A percentile compares a stretch with the other conserved stretches of the same genome.
Evolutionary conservation across 2,113 vertebrate species (phyloP).

Genomic region (Scatophagus argus): DNA sequence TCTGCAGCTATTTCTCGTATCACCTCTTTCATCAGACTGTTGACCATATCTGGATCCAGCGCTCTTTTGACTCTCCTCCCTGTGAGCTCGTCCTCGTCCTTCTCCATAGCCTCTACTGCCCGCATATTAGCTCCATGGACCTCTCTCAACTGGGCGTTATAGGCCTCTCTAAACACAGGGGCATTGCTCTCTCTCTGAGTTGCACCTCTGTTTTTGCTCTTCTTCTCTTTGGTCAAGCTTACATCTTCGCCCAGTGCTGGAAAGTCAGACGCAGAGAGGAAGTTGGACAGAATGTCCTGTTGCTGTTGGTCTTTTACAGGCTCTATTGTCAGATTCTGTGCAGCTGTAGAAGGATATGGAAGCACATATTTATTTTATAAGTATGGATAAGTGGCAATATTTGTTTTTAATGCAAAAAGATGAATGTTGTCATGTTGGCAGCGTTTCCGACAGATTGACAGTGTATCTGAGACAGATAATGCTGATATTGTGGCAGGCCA

Average conservation of each 20-base stretch:
- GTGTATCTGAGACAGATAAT: no score
- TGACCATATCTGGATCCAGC: slow-evolving; percentile 47
- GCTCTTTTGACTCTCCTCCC: slow-evolving; percentile 15
- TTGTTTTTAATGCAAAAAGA: not conserved
- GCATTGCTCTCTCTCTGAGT: not conserved
- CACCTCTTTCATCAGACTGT: slow-evolving; percentile 74
- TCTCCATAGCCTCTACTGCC: slow-evolving; percentile 65
- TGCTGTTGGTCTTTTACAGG: slow-evolving; percentile 15
- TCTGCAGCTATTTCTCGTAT: slow-evolving; percentile 78
- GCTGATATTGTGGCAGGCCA: no score
- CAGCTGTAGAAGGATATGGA: slow-evolving; percentile 20
- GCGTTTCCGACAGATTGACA: no score
- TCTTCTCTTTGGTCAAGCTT: slow-evolving; percentile 50
- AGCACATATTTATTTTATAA: not conserved
- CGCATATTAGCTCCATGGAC: slow-evolving; percentile 74
- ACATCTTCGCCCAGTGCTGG: slow-evolving; percentile 57
- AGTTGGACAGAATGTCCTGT: not conserved
- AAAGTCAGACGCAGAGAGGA: slow-evolving; percentile 61
- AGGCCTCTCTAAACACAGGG: slow-evolving; percentile 64
- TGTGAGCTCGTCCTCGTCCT: slow-evolving; percentile 14
- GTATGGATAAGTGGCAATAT: not conserved
- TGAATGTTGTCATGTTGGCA: not conserved
- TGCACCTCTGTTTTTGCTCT: slow-evolving; percentile 43
- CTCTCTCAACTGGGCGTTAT: slow-evolving; percentile 78
- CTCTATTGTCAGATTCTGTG: not conserved